A percentile compares a stretch with the other conserved stretches of the same genome.
Evolutionary conservation across 1,140 invertebrate genomes (phyloP).

Genomic region (Ceratosolen fusciceps): DNA sequence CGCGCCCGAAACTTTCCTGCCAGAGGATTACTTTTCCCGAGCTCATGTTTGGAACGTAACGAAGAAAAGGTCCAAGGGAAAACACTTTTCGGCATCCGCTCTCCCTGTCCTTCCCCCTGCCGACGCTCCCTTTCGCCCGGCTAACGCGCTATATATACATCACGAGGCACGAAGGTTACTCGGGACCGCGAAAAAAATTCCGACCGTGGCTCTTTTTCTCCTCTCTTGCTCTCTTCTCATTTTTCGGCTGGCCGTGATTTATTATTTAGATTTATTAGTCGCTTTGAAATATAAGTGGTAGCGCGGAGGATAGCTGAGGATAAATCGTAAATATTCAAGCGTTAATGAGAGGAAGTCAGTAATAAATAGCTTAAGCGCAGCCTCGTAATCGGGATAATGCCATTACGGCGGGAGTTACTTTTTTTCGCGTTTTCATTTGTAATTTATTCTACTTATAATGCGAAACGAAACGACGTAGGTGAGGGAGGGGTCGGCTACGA

Average conservation of each 20-base stretch:
- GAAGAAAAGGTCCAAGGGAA: slow-evolving; percentile 3
- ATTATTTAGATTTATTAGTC: slow-evolving; percentile 31
- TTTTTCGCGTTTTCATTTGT: too few species aligned
- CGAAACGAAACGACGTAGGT: too few species aligned
- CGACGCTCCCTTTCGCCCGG: not conserved
- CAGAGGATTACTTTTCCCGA: slow-evolving; percentile 46
- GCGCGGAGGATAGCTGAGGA: not conserved
- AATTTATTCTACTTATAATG: too few species aligned
- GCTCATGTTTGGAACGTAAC: slow-evolving; percentile 23
- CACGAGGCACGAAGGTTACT: not conserved
- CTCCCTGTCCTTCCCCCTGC: not conserved
- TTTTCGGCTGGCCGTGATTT: slow-evolving; percentile 25
- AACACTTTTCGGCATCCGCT: not conserved
- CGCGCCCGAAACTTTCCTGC: slow-evolving; percentile 9
- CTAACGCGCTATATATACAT: not conserved
- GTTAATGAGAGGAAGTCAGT: slow-evolving; percentile 4
- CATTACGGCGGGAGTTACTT: too few species aligned
- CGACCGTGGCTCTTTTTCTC: not conserved
- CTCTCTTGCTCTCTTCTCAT: not conserved
- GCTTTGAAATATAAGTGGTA: not conserved
- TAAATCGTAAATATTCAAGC: slow-evolving; percentile 3
- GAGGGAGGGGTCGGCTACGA: too few species aligned
- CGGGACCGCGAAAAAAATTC: slow-evolving; percentile 16
- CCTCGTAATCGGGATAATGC: too few species aligned
- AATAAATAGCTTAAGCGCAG: not conserved